A percentile compares a stretch with the other conserved stretches of the same genome.
Conservation (phyloP, 1,140 invertebrate species). For the Cecropterus lyciades region DNA sequence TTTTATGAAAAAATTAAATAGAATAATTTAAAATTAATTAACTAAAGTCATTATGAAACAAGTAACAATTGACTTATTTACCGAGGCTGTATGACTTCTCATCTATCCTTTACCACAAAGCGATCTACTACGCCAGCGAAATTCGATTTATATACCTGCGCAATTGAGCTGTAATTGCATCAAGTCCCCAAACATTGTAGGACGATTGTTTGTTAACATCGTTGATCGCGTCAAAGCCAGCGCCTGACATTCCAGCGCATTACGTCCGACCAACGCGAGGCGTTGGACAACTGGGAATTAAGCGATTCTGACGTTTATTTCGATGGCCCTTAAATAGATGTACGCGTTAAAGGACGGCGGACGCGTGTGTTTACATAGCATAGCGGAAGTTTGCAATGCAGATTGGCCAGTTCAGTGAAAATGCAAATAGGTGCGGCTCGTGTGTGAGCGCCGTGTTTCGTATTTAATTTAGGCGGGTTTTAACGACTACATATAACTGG, state of each 20-base stretch:
- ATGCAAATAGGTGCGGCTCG: slow-evolving; percentile 63
- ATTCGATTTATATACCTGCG: slow-evolving; percentile 36
- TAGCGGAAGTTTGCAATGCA: slow-evolving; percentile 74
- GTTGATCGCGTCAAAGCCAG: slow-evolving; percentile 60
- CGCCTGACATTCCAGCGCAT: slow-evolving; percentile 57
- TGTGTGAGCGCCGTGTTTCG: slow-evolving; percentile 50
- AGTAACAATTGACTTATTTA: too few relatives aligned
- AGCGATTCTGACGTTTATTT: slow-evolving; percentile 34
- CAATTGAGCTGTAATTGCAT: slow-evolving; percentile 41
- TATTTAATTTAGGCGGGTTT: slow-evolving; percentile 50
- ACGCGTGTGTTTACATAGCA: slow-evolving; percentile 57
- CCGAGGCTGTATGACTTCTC: too few relatives aligned
- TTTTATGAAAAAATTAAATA: too few relatives aligned
- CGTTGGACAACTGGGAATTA: slow-evolving; percentile 18
- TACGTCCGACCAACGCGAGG: slow-evolving; percentile 36
- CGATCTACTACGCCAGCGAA: slow-evolving; percentile 29
- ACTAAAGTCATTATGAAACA: too few relatives aligned
- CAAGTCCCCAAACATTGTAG: slow-evolving; percentile 36
- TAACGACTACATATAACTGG: slow-evolving; percentile 18
- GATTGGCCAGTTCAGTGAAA: slow-evolving; percentile 74
- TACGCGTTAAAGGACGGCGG: slow-evolving; percentile 5
- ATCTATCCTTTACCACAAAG: too few relatives aligned
- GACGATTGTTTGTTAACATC: slow-evolving; percentile 60
- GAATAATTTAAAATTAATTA: too few relatives aligned
- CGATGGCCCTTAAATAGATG: slow-evolving; percentile 15